phyloP scores from a whole-genome alignment of 2,888 invertebrate species.

The Allolobophora icterica region DNA sequence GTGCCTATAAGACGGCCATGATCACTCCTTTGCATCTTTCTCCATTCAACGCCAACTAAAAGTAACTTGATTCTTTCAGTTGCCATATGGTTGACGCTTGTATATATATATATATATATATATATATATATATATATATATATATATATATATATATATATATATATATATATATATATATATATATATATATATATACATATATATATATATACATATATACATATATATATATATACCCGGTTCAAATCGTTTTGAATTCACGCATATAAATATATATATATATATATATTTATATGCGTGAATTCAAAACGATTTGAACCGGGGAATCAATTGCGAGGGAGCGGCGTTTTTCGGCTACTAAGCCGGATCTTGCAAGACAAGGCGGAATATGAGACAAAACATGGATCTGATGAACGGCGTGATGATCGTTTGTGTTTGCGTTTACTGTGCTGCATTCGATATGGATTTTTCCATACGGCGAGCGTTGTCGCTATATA shows the following conservation, averaged over 20 bases:
- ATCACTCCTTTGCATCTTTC: too few species aligned
- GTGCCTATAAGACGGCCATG: too few species aligned
- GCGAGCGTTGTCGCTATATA: neutral
- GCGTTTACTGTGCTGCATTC: neutral
- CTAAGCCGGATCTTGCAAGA: neutral
- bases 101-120: too few species aligned
- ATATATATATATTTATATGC: neutral
- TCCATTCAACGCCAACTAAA: too few species aligned
- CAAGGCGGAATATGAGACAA: neutral
- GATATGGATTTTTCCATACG: conserved; percentile 11
- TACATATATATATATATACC: too few species aligned
- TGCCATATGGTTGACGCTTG: neutral
- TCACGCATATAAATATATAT: too few species aligned
- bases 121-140: too few species aligned
- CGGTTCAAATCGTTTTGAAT: too few species aligned
- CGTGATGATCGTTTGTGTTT: neutral
- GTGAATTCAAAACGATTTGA: neutral
- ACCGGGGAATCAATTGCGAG: neutral
- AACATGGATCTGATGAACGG: neutral
- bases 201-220: too few species aligned
- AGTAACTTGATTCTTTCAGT: neutral
- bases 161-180: too few species aligned
- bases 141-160: too few species aligned
- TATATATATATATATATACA: too few species aligned
- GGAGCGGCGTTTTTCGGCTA: neutral